Base-by-base conservation (phyloP, 2,888 invertebrate species). In the Drosophila tanythrix region DNA sequence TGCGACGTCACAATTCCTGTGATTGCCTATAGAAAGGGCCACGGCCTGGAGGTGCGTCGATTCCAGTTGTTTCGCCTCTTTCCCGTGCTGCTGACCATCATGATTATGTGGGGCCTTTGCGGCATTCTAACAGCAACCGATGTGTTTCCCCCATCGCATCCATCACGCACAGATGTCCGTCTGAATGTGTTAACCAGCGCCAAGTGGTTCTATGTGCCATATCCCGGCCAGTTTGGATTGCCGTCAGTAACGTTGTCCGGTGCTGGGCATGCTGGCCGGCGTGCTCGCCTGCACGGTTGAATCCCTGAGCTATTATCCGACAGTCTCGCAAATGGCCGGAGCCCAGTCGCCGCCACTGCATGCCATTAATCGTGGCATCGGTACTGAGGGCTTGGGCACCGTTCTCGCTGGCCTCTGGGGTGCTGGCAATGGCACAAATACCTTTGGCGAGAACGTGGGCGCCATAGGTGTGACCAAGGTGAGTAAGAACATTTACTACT, bases 391-490 rank as follows among this genome's bases (percentile, higher is more conserved):
- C 0, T 92, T 97, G 1, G 97, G 97, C n/a, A 97, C 97, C 0
- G 94, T 97, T 66, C 93, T 98, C 51, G 97, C 97, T 0, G 98
- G 97, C 0, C 94, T 97, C 6, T 97, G 97, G 95, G 98, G 98
- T 11, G 92, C 96, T 35, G 97, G 97, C 1, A 97, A 97, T 88
- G 97, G 97, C 0, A 97, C 97, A 55, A 98, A 97, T 81, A 97
- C 97, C 4, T 98, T 98, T 90, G 97, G 97, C 0, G 97, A 97
- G 92, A 98, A 98, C 92, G 97, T 98, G 50, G 98, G 97, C 1
- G 97, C 97, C 2, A 97, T 98, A 77, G 97, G 97, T 38, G 96
- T 97, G 2, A 97, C 97, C 2, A 96, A 96, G 94, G 97, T 96
- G 86, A 33, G 50, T 38, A n/a, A n/a, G n/a, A 18, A 29, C 10